Evolutionary conservation across 2,797 vertebrate genomes (phyloP).

Genomic region (Myotis myotis): DNA sequence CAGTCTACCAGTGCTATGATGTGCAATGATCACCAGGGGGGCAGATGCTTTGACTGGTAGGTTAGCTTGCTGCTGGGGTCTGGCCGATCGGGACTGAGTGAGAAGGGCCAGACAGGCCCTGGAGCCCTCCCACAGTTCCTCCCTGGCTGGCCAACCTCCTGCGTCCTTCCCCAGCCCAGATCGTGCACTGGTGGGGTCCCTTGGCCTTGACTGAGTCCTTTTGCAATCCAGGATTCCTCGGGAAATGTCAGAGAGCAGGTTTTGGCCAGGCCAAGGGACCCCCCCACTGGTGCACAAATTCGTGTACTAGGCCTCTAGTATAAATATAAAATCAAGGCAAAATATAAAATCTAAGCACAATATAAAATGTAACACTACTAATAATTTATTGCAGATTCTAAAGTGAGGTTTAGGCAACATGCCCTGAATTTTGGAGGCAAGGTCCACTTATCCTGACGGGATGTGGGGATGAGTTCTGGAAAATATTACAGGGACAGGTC

Average conservation of each 20-base stretch:
- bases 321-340: background rate
- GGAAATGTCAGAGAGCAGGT: accelerated
- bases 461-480: background rate
- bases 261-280: too few species aligned
- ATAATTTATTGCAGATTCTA: background rate
- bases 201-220: too few species aligned
- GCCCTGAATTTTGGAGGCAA: background rate
- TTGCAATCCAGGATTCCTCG: too few species aligned
- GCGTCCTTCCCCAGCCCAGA: accelerated
- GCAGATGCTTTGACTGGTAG: too few species aligned
- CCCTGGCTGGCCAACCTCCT: too few species aligned
- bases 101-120: too few species aligned
- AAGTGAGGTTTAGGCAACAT: background rate
- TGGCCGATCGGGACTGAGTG: accelerated
- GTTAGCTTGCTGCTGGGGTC: too few species aligned
- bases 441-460: background rate
- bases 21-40: too few species aligned
- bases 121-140: accelerated
- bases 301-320: too few species aligned
- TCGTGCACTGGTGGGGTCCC: too few species aligned
- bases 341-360: background rate
- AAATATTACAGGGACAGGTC: background rate
- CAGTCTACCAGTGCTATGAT: too few species aligned
- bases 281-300: too few species aligned
- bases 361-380: background rate